phyloP scores from a whole-genome alignment of 1,140 invertebrate genomes.

The Magallana ariakensis region DNA sequence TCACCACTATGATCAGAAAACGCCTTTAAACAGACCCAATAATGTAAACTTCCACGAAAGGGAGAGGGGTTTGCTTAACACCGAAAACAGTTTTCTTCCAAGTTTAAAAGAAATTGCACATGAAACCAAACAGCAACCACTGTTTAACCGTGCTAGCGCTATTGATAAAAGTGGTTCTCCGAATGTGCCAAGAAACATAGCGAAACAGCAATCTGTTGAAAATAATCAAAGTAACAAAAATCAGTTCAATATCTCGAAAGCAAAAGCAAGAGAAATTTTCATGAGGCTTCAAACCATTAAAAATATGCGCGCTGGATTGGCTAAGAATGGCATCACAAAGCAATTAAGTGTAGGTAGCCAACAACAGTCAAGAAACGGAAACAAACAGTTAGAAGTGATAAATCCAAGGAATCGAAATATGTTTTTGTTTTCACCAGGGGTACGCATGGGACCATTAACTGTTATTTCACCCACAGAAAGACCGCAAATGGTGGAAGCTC shows the following conservation, averaged over 20 bases:
- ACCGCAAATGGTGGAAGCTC: too few relatives aligned
- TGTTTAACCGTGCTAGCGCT: too few relatives aligned
- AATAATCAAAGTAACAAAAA: neutral
- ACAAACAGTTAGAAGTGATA: neutral
- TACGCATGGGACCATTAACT: neutral
- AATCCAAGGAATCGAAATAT: neutral
- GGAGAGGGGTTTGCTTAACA: neutral
- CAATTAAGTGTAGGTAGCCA: neutral
- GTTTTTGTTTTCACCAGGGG: neutral
- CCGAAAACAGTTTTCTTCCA: neutral
- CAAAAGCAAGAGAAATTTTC: constrained; percentile 4
- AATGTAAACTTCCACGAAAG: neutral
- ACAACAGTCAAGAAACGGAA: neutral
- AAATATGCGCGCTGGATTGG: constrained; percentile 10
- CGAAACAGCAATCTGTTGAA: neutral
- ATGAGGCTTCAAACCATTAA: neutral
- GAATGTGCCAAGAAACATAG: neutral
- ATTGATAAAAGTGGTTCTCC: neutral
- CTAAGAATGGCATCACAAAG: neutral
- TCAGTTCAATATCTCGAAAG: neutral
- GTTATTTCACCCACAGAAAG: too few relatives aligned
- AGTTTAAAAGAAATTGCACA: neutral
- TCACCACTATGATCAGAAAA: neutral
- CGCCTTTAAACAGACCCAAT: neutral
- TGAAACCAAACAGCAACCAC: neutral